Conservation (phyloP, 2,113 vertebrate genomes). For the Anas platyrhynchos region DNA sequence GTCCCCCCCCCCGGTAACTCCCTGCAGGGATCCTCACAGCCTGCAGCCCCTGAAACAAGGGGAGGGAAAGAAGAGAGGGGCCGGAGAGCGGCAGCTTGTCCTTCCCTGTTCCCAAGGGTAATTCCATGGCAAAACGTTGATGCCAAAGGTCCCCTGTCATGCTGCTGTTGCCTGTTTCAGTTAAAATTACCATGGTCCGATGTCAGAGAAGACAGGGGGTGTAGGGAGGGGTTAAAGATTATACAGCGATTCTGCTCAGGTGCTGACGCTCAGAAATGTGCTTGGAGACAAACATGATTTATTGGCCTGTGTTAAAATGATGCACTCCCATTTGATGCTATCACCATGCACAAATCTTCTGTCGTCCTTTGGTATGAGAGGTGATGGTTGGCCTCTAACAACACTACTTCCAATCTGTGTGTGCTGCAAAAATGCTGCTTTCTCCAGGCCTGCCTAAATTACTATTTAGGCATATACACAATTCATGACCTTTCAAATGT, state of each 20-base stretch:
- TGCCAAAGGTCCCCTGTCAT: neutral
- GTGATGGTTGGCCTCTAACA: neutral
- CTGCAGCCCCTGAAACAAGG: neutral
- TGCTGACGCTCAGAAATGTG: neutral
- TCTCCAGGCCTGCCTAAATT: neutral
- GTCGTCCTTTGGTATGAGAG: neutral
- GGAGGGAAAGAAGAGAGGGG: neutral
- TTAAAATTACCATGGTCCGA: neutral
- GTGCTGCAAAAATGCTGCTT: neutral
- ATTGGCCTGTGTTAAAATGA: neutral
- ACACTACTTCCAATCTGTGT: fast-evolving
- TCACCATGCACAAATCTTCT: neutral
- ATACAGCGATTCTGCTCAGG: neutral
- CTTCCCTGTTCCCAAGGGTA: neutral
- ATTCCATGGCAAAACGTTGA: fast-evolving
- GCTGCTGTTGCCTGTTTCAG: neutral
- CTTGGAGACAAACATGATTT: neutral
- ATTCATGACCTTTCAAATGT: fast-evolving
- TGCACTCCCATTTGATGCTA: neutral
- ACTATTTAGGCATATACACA: neutral
- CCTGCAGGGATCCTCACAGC: neutral
- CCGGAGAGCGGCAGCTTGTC: neutral
- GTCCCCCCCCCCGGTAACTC: neutral
- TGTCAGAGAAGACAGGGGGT: neutral
- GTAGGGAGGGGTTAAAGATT: neutral